phyloP scores from a whole-genome alignment of 1,140 invertebrate species.

The Drosophila subobscura region DNA sequence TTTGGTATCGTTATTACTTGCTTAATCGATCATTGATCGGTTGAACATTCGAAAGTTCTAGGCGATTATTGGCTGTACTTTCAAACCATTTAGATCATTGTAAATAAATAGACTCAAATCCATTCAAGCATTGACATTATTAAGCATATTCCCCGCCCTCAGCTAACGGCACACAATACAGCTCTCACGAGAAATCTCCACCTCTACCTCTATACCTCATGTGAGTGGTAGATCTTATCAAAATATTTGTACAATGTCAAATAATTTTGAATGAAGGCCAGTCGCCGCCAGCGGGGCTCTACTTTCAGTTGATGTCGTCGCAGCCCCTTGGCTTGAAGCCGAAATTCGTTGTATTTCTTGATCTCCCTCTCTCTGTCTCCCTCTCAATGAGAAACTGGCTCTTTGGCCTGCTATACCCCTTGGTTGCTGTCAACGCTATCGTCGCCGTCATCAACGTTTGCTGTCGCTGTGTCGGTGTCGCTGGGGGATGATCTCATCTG shows the following conservation, averaged over 20 bases:
- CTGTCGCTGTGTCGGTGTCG: conserved; percentile 25
- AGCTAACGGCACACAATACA: conserved; percentile 24
- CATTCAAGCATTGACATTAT: background rate
- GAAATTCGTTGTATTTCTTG: conserved; percentile 53
- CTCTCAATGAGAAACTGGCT: conserved; percentile 22
- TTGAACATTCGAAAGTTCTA: too few species aligned
- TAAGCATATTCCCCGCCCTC: background rate
- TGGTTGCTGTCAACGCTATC: conserved; percentile 48
- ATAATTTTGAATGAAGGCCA: conserved; percentile 57
- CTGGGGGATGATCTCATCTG: conserved; percentile 73
- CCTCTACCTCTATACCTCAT: conserved; percentile 1
- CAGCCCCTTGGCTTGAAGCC: conserved; percentile 15
- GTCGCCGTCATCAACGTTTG: conserved; percentile 28
- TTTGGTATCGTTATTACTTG: too few species aligned
- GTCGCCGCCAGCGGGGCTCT: conserved; percentile 8
- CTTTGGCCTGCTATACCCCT: conserved; percentile 7
- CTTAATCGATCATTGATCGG: too few species aligned
- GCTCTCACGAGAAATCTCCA: background rate
- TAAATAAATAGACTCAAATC: too few species aligned
- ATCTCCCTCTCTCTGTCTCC: too few species aligned
- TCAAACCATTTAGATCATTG: too few species aligned
- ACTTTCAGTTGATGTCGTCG: too few species aligned
- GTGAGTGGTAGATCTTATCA: conserved; percentile 44
- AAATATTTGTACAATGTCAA: conserved; percentile 74
- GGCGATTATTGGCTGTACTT: too few species aligned